Base-by-base conservation (phyloP, 1,140 invertebrate species). In the Sycophaga agraensis region DNA sequence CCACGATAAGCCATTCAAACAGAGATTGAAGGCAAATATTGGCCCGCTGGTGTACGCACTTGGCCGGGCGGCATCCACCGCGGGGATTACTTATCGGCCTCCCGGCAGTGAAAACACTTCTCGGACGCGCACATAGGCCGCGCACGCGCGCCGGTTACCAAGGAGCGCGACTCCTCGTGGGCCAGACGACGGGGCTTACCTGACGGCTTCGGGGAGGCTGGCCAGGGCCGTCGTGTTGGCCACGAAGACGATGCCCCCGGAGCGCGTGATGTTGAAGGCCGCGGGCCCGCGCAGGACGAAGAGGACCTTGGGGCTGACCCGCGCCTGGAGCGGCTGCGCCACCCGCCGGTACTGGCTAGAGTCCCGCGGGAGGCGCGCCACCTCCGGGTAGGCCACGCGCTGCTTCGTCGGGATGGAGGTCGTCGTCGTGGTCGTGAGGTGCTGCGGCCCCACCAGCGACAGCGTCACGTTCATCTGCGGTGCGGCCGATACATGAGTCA, bases 171-270 rank as follows among this genome's bases (percentile, higher is more conserved):
- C n/a, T n/a, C n/a, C n/a, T n/a, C n/a, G n/a, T n/a, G n/a, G n/a
- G n/a, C n/a, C n/a, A n/a, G n/a, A n/a, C n/a, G n/a, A n/a, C n/a
- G n/a, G n/a, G n/a, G 17, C 73, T 75, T 66, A 78, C 75, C 60
- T 49, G 14, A 84, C 68, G 24, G 66, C 72, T 28, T 77, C 60
- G 3, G 72, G 53, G 0, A 78, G 74, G n/a, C 61, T 69, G 51
- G 67, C 65, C 16, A 86, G 68, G 0, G 73, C 69, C 3, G 72
- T 67, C 3, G 71, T 69, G 67, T 86, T 75, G 2, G 71, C 66
- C 0, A 88, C 82, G 66, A 82, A 87, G 17, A 88, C 64, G 50
- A 88, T 88, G 0, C 86, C 86, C 31, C 77, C 82, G 0, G 46
- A 72, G 6, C 65, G 45, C 0, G 86, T 87, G 11, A 88, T 76